phyloP scores from a whole-genome alignment of 92 coral and sea anemone species.

The Diadumene lineata region DNA sequence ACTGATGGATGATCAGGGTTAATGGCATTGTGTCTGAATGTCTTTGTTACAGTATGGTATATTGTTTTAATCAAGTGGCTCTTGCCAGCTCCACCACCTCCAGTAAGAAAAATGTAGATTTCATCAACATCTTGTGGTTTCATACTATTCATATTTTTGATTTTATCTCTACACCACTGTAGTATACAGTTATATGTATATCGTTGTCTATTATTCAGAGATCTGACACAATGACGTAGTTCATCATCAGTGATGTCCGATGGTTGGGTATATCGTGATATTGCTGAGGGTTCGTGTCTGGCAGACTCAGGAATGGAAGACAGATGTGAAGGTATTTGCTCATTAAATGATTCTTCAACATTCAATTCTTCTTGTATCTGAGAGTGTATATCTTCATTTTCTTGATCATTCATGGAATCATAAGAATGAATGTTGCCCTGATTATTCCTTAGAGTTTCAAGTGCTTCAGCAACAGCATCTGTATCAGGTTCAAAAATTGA shows the following conservation, averaged over 20 bases:
- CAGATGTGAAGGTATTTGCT: conserved; percentile 39
- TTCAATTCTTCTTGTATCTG: conserved; percentile 17
- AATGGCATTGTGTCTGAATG: conserved; percentile 47
- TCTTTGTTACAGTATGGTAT: conserved; percentile 57
- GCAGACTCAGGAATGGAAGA: conserved; percentile 14
- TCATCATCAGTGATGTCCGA: conserved; percentile 47
- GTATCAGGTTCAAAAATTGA: conserved; percentile 56
- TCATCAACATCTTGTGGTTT: conserved; percentile 46
- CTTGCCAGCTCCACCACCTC: conserved; percentile 78
- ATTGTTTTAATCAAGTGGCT: conserved; percentile 19
- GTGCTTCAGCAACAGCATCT: conserved; percentile 55
- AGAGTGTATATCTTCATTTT: conserved; percentile 23
- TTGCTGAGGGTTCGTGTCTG: conserved; percentile 6
- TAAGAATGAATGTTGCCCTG: conserved; percentile 39
- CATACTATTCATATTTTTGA: conserved; percentile 57
- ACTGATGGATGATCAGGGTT: conserved; percentile 52
- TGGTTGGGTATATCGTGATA: conserved; percentile 28
- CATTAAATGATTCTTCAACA: conserved; percentile 43
- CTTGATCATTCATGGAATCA: conserved; percentile 52
- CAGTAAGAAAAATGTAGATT: conserved; percentile 59
- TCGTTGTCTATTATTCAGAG: conserved; percentile 43
- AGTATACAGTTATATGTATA: conserved; percentile 24
- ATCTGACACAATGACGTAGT: conserved; percentile 50
- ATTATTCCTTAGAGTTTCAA: conserved; percentile 37
- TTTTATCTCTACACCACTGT: conserved; percentile 45